Evolutionary conservation across 2,888 invertebrate species (phyloP), one percentile per base, ranked within the genome.

Genomic region (Eumacrocentrus americanus): DNA sequence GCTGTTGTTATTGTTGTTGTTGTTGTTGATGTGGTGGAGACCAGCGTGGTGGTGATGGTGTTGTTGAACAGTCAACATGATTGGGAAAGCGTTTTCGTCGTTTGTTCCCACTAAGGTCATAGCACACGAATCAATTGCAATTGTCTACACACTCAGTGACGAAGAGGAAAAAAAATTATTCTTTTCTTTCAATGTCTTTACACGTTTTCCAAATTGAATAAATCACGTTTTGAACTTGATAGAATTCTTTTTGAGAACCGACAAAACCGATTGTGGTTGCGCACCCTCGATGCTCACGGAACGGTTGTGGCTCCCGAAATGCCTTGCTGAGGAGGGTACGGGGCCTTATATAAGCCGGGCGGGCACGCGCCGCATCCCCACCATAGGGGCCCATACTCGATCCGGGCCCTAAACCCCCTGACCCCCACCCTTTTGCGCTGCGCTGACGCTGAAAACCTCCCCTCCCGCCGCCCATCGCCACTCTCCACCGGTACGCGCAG

Each of bases 321-420:
- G 80, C 75, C 72, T 75, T 69, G 67, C 70, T 69, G 70, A 71
- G 72, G 75, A 77, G 76, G 78, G 75, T 74, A 72, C 74, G 72
- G 77, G 79, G 79, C 74, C 79, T 80, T 81, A 80, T 80, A 81
- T 81, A 79, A 51, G 77, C 67, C 71, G 63, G 67, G 82, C 83
- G 84, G 85, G 84, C 83, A 84, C 86, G 85, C 86, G 86, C 85
- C 86, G 83, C 81, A 79, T 82, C 84, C 85, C 86, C 86, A 83
- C 86, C 83, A 85, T 77, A 77, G 80, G 79, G 80, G 74, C 78
- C 74, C 71, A 69, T 73, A 76, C 78, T 72, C 75, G 73, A 79
- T 80, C 79, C 81, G 82, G 82, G 83, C 83, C 82, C 76, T 74
- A 77, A 76, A 73, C 82, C 82, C 82, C 79, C 75, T 80, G 64